phyloP scores from a whole-genome alignment of 2,797 vertebrate genomes.

The Sparus aurata region DNA sequence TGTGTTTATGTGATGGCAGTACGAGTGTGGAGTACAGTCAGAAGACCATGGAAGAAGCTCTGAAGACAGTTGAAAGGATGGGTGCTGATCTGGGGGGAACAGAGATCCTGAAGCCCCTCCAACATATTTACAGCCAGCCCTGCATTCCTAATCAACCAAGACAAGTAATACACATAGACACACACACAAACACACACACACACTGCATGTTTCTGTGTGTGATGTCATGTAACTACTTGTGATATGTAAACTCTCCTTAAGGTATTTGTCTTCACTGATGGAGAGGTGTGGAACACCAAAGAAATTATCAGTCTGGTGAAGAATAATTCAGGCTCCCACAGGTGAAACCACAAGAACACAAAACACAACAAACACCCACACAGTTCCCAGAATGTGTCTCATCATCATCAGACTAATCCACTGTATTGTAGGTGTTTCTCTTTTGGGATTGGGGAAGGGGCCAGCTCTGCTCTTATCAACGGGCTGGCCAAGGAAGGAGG shows the following conservation, averaged over 20 bases:
- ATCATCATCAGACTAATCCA: too few species aligned
- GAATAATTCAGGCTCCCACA: slow-evolving; percentile 77
- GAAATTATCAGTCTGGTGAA: slow-evolving; percentile 78
- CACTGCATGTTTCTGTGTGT: too few species aligned
- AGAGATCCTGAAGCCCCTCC: slow-evolving; percentile 59
- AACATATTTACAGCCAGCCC: slow-evolving; percentile 68
- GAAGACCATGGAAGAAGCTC: slow-evolving; percentile 81
- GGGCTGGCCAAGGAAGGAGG: slow-evolving; percentile 85
- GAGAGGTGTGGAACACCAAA: slow-evolving; percentile 83
- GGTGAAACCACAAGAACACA: slow-evolving; percentile 67
- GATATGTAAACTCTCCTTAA: slow-evolving; percentile 47
- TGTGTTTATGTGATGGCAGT: slow-evolving; percentile 36
- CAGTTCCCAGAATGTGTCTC: too few species aligned
- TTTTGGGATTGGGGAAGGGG: slow-evolving; percentile 27
- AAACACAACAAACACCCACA: too few species aligned
- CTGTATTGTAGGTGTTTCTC: too few species aligned
- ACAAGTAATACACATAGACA: slow-evolving; percentile 63
- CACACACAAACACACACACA: too few species aligned
- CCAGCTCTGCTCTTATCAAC: slow-evolving; percentile 89
- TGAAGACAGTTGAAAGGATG: slow-evolving; percentile 75
- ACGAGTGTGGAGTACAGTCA: slow-evolving; percentile 86
- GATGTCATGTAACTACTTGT: background rate
- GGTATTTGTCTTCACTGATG: slow-evolving; percentile 88
- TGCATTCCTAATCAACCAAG: slow-evolving; percentile 71
- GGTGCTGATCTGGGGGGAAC: slow-evolving; percentile 70